Conservation (phyloP, 2,113 vertebrate species). For the Trogon melanurus region DNA sequence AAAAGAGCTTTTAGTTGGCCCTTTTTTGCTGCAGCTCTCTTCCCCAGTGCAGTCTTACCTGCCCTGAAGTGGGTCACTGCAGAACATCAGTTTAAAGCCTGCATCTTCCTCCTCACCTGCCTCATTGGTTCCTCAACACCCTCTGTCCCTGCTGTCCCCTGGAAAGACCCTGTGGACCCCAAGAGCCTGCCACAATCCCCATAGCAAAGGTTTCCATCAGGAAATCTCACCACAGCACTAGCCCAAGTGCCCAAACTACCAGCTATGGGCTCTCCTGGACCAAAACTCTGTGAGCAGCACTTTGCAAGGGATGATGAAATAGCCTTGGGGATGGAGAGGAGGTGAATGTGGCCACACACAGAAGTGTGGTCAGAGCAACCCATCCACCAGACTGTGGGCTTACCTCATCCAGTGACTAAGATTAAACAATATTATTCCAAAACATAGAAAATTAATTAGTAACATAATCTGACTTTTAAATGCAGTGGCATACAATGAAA, state of each 20-base stretch:
- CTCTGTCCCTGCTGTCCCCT: neutral
- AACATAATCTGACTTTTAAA: neutral
- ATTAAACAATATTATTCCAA: neutral
- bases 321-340: neutral
- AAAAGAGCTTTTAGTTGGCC: too few relatives aligned
- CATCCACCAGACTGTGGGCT: neutral
- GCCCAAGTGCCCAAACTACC: neutral
- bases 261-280: neutral
- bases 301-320: neutral
- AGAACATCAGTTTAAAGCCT: neutral
- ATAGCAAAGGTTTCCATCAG: accelerated
- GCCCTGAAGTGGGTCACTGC: too few relatives aligned
- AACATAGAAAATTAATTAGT: neutral
- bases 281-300: neutral
- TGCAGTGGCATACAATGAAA: neutral
- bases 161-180: neutral
- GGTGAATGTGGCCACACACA: neutral
- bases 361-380: neutral
- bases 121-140: neutral
- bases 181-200: neutral
- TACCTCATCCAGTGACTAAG: neutral
- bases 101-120: neutral
- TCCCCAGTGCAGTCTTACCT: too few relatives aligned
- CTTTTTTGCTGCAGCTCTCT: too few relatives aligned
- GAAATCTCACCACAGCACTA: neutral